Conservation (phyloP, 2,797 vertebrate genomes). For the Propithecus deckenii region DNA sequence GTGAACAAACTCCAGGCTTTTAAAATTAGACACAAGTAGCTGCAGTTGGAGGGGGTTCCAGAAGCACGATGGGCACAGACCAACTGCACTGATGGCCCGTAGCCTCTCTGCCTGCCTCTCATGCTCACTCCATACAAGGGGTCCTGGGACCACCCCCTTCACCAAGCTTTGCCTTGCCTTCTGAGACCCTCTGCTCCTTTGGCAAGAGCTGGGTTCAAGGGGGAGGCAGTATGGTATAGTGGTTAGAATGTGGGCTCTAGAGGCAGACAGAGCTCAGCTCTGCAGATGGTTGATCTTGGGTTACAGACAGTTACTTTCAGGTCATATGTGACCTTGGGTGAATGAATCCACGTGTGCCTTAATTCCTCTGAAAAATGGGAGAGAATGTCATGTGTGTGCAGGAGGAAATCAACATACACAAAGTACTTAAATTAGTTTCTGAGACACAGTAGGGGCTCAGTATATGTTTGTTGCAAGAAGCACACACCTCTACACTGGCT, state of each 20-base stretch:
- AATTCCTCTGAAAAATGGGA: neutral
- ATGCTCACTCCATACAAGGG: neutral
- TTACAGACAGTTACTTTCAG: neutral
- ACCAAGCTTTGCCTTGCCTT: neutral
- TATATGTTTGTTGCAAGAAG: neutral
- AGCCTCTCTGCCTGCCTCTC: neutral
- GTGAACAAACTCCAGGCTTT: neutral
- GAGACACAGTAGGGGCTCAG: neutral
- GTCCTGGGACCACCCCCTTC: neutral
- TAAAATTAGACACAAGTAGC: slow-evolving; percentile 35
- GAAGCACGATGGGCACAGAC: neutral
- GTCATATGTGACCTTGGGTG: neutral
- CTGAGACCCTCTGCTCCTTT: neutral
- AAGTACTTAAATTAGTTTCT: neutral
- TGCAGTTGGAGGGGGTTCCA: neutral
- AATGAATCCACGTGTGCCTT: neutral
- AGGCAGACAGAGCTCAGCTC: neutral
- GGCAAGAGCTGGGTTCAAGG: neutral
- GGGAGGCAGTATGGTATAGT: neutral
- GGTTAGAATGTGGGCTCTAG: neutral
- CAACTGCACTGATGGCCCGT: fast-evolving
- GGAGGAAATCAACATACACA: neutral
- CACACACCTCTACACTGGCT: neutral
- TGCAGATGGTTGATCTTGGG: neutral
- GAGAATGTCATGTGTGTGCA: neutral